Percentiles rank a stretch among this genome's conserved stretches.
Conservation (phyloP, 1,140 invertebrate species). For the Musca domestica region DNA sequence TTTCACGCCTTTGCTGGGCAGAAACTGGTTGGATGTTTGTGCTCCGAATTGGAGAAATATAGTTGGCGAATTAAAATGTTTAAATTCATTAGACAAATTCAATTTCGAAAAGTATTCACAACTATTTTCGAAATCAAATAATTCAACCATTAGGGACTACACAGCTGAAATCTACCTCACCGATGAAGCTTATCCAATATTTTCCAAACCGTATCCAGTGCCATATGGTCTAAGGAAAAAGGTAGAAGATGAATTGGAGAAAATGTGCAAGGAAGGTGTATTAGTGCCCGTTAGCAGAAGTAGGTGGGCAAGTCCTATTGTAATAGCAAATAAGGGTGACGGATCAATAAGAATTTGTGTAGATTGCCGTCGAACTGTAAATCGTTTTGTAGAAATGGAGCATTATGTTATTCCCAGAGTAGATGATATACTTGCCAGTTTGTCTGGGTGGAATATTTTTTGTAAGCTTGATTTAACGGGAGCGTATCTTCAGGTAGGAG, state of each 20-base stretch:
- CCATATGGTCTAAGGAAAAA: not conserved
- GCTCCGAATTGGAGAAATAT: too few relatives aligned
- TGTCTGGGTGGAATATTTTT: too few relatives aligned
- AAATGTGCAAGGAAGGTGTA: not conserved
- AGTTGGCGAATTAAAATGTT: too few relatives aligned
- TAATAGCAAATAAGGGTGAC: constrained; percentile 7
- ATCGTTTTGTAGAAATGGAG: too few relatives aligned
- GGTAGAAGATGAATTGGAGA: not conserved
- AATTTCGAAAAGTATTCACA: constrained; percentile 7
- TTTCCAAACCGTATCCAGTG: not conserved
- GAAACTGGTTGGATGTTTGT: not conserved
- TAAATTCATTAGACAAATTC: not conserved
- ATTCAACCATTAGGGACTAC: not conserved
- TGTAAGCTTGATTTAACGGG: too few relatives aligned
- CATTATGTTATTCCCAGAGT: too few relatives aligned
- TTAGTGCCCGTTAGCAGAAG: not conserved
- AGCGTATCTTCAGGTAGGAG: too few relatives aligned
- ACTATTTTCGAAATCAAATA: not conserved
- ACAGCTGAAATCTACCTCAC: not conserved
- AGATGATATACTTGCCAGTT: too few relatives aligned
- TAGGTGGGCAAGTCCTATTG: not conserved
- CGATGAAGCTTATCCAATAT: constrained; percentile 3
- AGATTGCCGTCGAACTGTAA: too few relatives aligned
- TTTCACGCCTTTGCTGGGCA: not conserved
- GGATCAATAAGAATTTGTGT: constrained; percentile 10